Conservation (phyloP, 2,797 vertebrate genomes). For the Podargus strigoides region DNA sequence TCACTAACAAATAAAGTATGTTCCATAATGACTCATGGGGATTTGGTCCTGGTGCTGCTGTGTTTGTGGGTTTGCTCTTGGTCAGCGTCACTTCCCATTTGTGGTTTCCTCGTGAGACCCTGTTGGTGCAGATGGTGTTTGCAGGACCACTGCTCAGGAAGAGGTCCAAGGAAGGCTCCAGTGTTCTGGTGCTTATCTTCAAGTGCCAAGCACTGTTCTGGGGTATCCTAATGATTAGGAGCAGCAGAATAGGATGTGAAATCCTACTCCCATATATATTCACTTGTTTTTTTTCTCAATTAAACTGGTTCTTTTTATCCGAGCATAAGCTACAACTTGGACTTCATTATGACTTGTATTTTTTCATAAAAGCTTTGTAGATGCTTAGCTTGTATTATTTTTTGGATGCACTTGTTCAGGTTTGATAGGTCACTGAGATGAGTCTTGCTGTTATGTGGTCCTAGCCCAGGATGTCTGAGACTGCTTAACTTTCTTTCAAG, state of each 20-base stretch:
- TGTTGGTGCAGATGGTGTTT: neutral
- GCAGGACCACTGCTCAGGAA: neutral
- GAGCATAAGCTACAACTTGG: neutral
- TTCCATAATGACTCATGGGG: neutral
- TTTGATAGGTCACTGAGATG: neutral
- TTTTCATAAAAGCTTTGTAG: neutral
- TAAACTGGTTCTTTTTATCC: neutral
- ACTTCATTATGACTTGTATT: neutral
- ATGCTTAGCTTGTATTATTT: neutral
- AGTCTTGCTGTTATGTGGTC: neutral
- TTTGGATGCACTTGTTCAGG: neutral
- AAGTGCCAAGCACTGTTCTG: neutral
- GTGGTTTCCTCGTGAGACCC: neutral
- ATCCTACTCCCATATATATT: neutral
- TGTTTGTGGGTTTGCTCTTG: neutral
- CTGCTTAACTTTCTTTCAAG: neutral
- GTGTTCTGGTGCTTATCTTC: neutral
- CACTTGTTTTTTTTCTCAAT: neutral
- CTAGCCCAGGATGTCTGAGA: neutral
- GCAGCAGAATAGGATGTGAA: neutral
- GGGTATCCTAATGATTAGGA: neutral
- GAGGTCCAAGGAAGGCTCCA: neutral
- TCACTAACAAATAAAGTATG: rapidly evolving
- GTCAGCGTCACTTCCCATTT: neutral
- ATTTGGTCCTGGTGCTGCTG: neutral